phyloP scores from a whole-genome alignment of 1,140 invertebrate genomes.

The Drosophila funebris region DNA sequence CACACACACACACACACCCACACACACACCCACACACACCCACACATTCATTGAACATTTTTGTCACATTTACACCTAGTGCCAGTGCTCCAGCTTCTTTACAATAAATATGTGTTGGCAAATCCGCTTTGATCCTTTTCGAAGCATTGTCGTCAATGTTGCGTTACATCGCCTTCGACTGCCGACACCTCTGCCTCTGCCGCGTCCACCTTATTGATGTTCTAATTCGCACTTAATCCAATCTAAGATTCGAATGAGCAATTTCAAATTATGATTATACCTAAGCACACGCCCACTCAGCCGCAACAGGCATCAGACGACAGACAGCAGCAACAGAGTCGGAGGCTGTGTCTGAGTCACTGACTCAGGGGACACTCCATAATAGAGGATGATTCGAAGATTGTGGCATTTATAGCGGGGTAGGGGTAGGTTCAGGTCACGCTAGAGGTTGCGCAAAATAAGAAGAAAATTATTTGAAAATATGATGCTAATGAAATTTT shows the following conservation, averaged over 20 bases:
- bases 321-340: constrained; percentile 3
- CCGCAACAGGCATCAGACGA: constrained; percentile 55
- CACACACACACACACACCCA: constrained; percentile 22
- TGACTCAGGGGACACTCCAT: constrained; percentile 53
- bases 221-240: constrained; percentile 82
- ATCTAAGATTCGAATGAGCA: constrained; percentile 82
- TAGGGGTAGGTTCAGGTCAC: constrained; percentile 44
- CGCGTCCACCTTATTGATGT: constrained; percentile 71
- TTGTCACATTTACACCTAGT: constrained; percentile 74
- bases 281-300: constrained; percentile 69
- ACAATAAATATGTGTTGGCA: constrained; percentile 53
- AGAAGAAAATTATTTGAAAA: constrained; percentile 81
- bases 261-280: constrained; percentile 82
- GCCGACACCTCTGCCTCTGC: not conserved
- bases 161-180: constrained; percentile 55
- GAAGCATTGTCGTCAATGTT: constrained; percentile 70
- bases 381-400: constrained; percentile 37
- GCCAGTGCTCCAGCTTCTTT: not conserved
- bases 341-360: constrained; percentile 1
- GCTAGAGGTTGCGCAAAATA: constrained; percentile 45
- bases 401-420: constrained; percentile 7
- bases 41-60: constrained; percentile 38
- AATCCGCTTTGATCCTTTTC: constrained; percentile 75
- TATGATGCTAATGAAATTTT: constrained; percentile 82
- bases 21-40: constrained; percentile 33